phyloP scores from a whole-genome alignment of 2,797 vertebrate genomes.

The Vespertilio murinus region DNA sequence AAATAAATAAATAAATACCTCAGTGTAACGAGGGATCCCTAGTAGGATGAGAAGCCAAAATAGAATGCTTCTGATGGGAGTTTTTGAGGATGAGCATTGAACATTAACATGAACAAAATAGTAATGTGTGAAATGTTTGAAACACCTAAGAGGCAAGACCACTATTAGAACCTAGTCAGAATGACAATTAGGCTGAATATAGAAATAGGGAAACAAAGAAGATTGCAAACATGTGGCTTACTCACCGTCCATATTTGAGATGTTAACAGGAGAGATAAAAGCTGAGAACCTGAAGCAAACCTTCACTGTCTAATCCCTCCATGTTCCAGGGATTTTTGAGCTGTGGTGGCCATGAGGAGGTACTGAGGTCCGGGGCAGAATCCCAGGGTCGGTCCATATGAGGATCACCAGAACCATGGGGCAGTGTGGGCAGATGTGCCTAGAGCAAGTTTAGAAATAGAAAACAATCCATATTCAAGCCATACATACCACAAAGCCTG shows the following conservation, averaged over 20 bases:
- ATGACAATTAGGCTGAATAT: not conserved
- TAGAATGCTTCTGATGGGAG: not conserved
- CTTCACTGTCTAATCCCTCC: not conserved
- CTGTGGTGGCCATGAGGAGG: not conserved
- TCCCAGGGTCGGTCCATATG: not conserved
- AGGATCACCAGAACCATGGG: not conserved
- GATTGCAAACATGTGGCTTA: not conserved
- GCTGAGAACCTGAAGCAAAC: not conserved
- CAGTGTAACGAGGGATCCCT: not conserved
- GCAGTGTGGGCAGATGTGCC: not conserved
- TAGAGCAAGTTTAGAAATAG: not conserved
- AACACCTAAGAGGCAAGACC: not conserved
- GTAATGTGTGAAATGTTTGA: not conserved
- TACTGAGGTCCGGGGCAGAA: not conserved
- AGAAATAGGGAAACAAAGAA: not conserved
- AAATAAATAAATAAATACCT: not conserved
- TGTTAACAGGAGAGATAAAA: not conserved
- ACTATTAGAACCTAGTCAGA: not conserved
- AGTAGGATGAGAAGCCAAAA: not conserved
- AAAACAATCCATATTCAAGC: not conserved
- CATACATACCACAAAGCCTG: not conserved
- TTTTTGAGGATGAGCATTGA: not conserved
- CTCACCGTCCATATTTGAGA: not conserved
- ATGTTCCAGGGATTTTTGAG: not conserved
- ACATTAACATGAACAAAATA: not conserved